Base-by-base conservation (phyloP, 2,797 vertebrate species). In the Ctenopoma multispine region DNA sequence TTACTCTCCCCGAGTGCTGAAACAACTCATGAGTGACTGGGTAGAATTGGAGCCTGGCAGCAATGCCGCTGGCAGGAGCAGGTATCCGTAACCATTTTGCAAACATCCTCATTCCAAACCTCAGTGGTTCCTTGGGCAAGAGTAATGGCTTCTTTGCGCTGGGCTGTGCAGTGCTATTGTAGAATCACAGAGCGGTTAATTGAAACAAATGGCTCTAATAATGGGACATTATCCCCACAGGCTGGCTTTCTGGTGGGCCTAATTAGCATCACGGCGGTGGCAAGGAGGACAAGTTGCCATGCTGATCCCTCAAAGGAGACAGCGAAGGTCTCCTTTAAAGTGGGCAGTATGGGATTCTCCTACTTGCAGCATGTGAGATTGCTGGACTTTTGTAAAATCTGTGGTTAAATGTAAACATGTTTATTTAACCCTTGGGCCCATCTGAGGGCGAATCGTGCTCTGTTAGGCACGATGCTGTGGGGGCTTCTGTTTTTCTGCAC, bases 131-230 rank as follows among this genome's bases (percentile, higher is more conserved):
- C 82, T 87, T 84, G 95, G 95, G 95, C 93, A 94, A 95, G 95
- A 97, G 94, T 97, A 97, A 97, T 97, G 95, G 95, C 95, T 95
- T 91, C 92, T 94, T 95, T 92, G 89, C 94, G 91, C 96, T 95
- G 96, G 96, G 97, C 96, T 95, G 95, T 94, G 92, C 95, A 59
- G 93, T 96, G 97, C 96, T 98, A 94, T 95, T 97, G 97, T 98
- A 96, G 96, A 97, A 97, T 96, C 97, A 98, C 96, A 94, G 95
- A 97, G 97, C 96, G 95, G 96, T 97, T 99, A 98, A 99, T 99
- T 98, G 97, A 98, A 99, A 99, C 97, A 98, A 99, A 99, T 96
- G 96, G 97, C 95, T 96, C 95, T 98, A 99, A 98, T 99, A 98
- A 99, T 97, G 94, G 96, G 95, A 97, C 96, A 98, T 99, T 98